Conservation (phyloP, 2,797 vertebrate genomes). For the Prionace glauca region DNA sequence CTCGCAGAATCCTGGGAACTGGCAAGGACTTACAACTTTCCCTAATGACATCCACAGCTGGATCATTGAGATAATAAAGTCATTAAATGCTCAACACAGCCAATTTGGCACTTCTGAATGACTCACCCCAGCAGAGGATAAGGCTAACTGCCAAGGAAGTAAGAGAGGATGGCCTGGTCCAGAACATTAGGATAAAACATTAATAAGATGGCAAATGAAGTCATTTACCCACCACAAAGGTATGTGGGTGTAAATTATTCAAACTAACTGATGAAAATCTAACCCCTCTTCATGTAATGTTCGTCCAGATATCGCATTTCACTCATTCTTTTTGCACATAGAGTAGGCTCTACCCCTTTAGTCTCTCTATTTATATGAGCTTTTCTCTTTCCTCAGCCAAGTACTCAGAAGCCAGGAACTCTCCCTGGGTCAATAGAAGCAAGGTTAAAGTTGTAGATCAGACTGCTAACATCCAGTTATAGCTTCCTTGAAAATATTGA, state of each 20-base stretch:
- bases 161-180: constrained; percentile 20
- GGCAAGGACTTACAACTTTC: constrained; percentile 31
- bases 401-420: not conserved
- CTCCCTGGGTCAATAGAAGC: not conserved
- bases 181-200: constrained; percentile 28
- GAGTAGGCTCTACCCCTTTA: not conserved
- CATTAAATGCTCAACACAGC: constrained; percentile 31
- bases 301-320: not conserved
- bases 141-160: constrained; percentile 27
- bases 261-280: not conserved
- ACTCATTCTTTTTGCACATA: not conserved
- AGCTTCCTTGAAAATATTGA: not conserved
- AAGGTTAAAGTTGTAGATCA: not conserved
- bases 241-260: not conserved
- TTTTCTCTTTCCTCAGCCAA: not conserved
- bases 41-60: constrained; percentile 36
- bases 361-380: not conserved
- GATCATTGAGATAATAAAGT: constrained; percentile 34
- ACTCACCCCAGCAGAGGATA: constrained; percentile 31
- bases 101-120: constrained; percentile 24
- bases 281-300: not conserved
- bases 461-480: not conserved
- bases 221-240: constrained; percentile 24
- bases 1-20: constrained; percentile 24
- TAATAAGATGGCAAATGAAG: constrained; percentile 19